Conservation (phyloP, 2,113 vertebrate genomes). For the Cathartes aura region DNA sequence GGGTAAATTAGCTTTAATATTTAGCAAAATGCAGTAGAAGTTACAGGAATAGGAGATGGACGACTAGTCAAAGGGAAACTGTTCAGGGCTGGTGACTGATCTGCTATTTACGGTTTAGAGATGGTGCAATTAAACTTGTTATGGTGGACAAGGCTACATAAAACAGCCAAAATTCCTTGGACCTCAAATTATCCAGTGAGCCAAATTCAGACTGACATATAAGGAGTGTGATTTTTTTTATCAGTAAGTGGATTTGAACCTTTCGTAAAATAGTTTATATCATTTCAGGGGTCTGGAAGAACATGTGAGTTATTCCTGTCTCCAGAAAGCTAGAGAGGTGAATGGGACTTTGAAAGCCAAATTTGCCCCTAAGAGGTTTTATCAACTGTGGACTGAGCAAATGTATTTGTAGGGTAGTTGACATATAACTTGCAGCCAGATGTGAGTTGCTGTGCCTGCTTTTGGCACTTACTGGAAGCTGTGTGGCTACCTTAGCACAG, state of each 20-base stretch:
- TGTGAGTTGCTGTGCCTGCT: background rate
- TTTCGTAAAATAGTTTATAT: background rate
- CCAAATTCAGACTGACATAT: background rate
- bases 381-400: background rate
- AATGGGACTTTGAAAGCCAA: background rate
- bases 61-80: background rate
- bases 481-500: background rate
- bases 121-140: background rate
- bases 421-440: background rate
- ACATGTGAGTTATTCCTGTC: background rate
- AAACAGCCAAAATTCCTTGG: background rate
- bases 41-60: background rate
- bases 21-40: background rate
- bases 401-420: background rate
- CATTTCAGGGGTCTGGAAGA: background rate
- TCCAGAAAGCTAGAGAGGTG: background rate
- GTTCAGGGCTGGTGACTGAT: background rate
- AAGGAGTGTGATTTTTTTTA: background rate
- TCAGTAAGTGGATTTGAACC: background rate
- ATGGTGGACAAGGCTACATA: background rate
- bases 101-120: background rate
- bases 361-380: background rate
- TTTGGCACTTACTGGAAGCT: background rate
- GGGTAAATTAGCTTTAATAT: constrained; percentile 40
- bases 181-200: background rate